Evolutionary conservation across 1,140 invertebrate species (phyloP).

Genomic region (Penaeus japonicus): DNA sequence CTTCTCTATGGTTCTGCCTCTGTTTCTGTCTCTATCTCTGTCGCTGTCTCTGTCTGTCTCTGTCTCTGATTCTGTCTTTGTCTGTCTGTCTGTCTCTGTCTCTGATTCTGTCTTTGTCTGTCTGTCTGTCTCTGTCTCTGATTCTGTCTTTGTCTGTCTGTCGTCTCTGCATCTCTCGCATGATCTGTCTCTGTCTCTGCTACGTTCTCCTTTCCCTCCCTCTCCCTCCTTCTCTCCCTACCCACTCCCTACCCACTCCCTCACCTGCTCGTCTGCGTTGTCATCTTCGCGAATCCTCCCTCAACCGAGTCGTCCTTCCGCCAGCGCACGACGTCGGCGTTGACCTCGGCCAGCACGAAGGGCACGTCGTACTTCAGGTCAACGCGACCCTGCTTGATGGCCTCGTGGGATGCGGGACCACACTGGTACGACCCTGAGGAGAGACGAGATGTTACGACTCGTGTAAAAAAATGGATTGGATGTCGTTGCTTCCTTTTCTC

Average conservation of each 20-base stretch:
- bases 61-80: too few species aligned
- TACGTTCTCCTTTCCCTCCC: too few species aligned
- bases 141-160: background rate
- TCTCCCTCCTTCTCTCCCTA: background rate
- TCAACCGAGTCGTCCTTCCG: slow-evolving; percentile 70
- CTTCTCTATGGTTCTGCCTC: too few species aligned
- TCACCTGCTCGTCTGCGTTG: background rate
- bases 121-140: too few species aligned
- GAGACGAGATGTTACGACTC: too few species aligned
- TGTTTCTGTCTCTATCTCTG: too few species aligned
- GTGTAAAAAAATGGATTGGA: too few species aligned
- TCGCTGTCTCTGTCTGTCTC: too few species aligned
- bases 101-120: too few species aligned
- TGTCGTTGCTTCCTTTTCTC: too few species aligned
- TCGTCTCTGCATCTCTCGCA: background rate
- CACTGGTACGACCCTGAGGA: slow-evolving; percentile 64
- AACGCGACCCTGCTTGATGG: slow-evolving; percentile 77
- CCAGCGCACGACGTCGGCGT: slow-evolving; percentile 78
- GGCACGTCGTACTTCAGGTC: slow-evolving; percentile 77
- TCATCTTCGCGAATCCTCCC: slow-evolving; percentile 73
- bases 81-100: too few species aligned
- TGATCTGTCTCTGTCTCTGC: too few species aligned
- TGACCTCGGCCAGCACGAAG: slow-evolving; percentile 81
- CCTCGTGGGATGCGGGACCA: slow-evolving; percentile 73
- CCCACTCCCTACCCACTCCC: background rate